Conservation (phyloP, 2,797 vertebrate species). For the Ara ararauna region DNA sequence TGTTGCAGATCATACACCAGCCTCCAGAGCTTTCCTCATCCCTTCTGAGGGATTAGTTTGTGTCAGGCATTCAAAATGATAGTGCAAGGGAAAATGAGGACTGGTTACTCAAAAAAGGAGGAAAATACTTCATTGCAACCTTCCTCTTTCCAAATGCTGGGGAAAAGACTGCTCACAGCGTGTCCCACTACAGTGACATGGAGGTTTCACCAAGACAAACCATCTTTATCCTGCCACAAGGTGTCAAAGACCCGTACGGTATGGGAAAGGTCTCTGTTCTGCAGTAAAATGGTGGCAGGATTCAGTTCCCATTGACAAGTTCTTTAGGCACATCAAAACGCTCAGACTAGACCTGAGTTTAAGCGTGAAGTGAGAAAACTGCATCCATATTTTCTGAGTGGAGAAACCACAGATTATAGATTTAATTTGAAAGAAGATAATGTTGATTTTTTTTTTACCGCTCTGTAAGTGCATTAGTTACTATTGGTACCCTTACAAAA, state of each 20-base stretch:
- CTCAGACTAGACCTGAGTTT: background rate
- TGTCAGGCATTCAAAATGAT: background rate
- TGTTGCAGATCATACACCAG: background rate
- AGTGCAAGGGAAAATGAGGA: background rate
- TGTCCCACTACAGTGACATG: background rate
- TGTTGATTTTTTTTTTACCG: background rate
- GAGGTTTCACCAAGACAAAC: background rate
- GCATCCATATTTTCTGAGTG: background rate
- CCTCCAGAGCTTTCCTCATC: background rate
- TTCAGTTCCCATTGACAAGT: background rate
- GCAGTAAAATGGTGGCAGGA: background rate
- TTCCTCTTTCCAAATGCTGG: background rate
- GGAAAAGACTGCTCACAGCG: background rate
- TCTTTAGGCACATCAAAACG: background rate
- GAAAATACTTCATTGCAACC: background rate
- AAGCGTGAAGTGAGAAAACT: background rate
- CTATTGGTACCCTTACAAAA: background rate
- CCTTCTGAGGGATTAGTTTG: background rate
- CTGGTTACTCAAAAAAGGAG: background rate
- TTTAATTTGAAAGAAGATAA: background rate
- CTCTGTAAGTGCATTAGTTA: background rate
- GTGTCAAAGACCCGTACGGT: background rate
- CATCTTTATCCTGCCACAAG: background rate
- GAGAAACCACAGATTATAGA: background rate
- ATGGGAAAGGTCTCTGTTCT: background rate